phyloP scores from a whole-genome alignment of 2,888 invertebrate genomes.

The Drosophila tanythrix region DNA sequence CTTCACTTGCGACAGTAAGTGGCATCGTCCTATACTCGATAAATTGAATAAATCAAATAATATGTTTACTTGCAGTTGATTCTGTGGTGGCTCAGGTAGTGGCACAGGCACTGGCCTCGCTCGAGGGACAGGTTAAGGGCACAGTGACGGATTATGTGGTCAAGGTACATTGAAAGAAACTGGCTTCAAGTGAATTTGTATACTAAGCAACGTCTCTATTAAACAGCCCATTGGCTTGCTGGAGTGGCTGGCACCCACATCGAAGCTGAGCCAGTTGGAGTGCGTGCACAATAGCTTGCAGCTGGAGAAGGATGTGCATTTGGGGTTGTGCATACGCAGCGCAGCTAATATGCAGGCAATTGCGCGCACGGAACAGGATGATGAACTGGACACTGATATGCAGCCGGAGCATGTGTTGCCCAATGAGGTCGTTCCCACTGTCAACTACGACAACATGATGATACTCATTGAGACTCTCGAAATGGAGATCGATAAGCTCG shows the following conservation, averaged over 20 bases:
- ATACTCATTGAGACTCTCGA: constrained; percentile 93
- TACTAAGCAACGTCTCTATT: not conserved
- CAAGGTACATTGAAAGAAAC: constrained; percentile 75
- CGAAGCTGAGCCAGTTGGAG: constrained; percentile 94
- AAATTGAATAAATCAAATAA: not conserved
- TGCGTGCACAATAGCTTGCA: constrained; percentile 97
- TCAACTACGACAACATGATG: constrained; percentile 93
- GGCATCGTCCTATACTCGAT: not conserved
- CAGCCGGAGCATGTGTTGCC: constrained; percentile 92
- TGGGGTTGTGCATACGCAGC: constrained; percentile 88
- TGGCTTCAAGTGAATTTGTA: not conserved
- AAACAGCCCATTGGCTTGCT: constrained; percentile 89
- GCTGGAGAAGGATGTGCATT: constrained; percentile 93
- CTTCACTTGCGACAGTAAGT: constrained; percentile 95
- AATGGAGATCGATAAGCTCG: constrained; percentile 91
- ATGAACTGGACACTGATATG: constrained; percentile 90
- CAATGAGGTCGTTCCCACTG: constrained; percentile 89
- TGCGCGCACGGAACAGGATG: constrained; percentile 93
- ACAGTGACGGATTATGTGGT: constrained; percentile 89
- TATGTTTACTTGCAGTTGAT: constrained; percentile 88
- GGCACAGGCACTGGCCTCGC: constrained; percentile 92
- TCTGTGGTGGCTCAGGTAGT: constrained; percentile 94
- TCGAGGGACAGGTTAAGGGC: constrained; percentile 90
- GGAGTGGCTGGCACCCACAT: constrained; percentile 94
- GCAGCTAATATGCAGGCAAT: constrained; percentile 89